Percentiles rank a stretch among this genome's conserved stretches.
These are phyloP conservation scores for Benthochromis sp. DNA, from an alignment of 2,113 vertebrate genomes.

Conservation along the genomic window DNA sequence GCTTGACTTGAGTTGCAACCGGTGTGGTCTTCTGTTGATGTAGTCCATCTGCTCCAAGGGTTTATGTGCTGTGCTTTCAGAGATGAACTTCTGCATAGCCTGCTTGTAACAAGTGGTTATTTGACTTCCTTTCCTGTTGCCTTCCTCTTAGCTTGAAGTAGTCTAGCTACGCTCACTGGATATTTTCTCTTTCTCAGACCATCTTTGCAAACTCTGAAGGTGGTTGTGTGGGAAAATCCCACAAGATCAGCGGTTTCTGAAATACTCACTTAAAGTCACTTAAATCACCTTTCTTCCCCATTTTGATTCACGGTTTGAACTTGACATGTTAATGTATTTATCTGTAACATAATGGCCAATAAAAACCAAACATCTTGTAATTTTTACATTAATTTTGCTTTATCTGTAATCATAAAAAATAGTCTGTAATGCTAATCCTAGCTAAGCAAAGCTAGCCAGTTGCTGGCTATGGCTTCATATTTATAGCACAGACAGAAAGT, in stretches of 20 bases:
- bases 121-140: background rate
- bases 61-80: background rate
- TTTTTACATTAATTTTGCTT: background rate
- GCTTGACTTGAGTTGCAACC: background rate
- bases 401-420: accelerated
- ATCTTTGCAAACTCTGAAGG: background rate
- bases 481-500: background rate
- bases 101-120: background rate
- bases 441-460: background rate
- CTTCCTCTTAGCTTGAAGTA: background rate
- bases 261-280: background rate
- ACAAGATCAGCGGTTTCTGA: background rate
- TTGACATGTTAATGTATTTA: accelerated
- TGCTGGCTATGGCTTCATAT: background rate
- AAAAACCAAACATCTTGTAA: background rate
- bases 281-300: background rate
- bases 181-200: background rate
- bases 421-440: background rate
- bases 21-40: accelerated
- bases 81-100: background rate
- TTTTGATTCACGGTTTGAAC: background rate
- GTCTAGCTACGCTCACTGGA: background rate
- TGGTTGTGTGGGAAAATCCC: background rate
- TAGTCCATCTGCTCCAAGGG: background rate
- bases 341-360: background rate